Base-by-base conservation (phyloP, 2,888 invertebrate genomes). In the Oxyteleia sp. region DNA sequence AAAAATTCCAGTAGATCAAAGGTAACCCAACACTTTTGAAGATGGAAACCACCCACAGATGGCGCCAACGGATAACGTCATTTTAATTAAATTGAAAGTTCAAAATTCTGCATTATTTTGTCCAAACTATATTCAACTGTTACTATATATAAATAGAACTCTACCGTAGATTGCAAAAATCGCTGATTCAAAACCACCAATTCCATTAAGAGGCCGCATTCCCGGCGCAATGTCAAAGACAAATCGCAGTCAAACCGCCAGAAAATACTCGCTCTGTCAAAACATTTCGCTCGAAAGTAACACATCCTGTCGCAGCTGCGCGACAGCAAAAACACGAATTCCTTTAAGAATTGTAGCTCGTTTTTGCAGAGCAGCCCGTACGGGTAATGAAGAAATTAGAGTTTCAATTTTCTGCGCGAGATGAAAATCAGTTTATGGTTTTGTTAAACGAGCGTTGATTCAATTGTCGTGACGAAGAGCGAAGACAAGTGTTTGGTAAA, bases 401-500 rank as follows among this genome's bases (percentile, higher is more conserved):
- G 16, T 43, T 47, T 32, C 47, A 35, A 23, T n/a, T 41, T 20
- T 16, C 38, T 20, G 26, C 26, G 16, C 43, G 2, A 8, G 13
- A 15, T n/a, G 16, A 15, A 15, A 41, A 59, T 41, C 13, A 18
- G 18, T 57, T 20, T 23, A 43, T 18, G 0, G 26, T 18, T 61
- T 26, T 13, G 13, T 13, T 13, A 45, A 45, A 26, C 20, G 32
- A 43, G 45, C 10, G 61, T 41, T 32, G 51, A 72, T 72, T 26
- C 45, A 55, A 51, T 45, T 32, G 7, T 18, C 29, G 47, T 41
- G 38, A 75, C 41, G 16, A 26, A 29, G 61, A 23, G 49, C 61
- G n/a, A 68, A 23, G 41, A 69, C 63, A 63, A 55, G 78, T 69
- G 68, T 63, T 63, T n/a, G 8, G 53, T 23, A 23, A 63, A 61